Percentiles rank a stretch among this genome's conserved stretches.
These are phyloP conservation scores for Torymus auratus DNA, from an alignment of 2,888 invertebrate genomes.

Conservation along the genomic window DNA sequence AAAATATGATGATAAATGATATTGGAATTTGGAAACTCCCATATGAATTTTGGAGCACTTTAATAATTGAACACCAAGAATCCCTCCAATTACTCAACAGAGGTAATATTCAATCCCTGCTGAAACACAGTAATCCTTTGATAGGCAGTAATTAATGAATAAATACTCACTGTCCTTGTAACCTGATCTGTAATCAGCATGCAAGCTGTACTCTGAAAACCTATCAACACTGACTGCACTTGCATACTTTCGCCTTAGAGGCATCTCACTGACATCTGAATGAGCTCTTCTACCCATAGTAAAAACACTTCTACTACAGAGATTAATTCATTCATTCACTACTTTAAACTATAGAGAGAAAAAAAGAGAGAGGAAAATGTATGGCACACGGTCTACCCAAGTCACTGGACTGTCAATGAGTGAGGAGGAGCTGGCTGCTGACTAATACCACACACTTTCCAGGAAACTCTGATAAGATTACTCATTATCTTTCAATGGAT, in stretches of 20 bases:
- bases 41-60: too few relatives aligned
- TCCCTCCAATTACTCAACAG: not conserved
- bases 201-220: slow-evolving; percentile 69
- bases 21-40: too few relatives aligned
- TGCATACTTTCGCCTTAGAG: slow-evolving; percentile 63
- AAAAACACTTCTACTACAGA: slow-evolving; percentile 20
- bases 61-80: not conserved
- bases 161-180: slow-evolving; percentile 63
- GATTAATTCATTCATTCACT: slow-evolving; percentile 32
- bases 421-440: slow-evolving; percentile 32
- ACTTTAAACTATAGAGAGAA: too few relatives aligned
- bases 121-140: not conserved
- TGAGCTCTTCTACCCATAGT: slow-evolving; percentile 38
- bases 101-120: not conserved
- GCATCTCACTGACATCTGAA: slow-evolving; percentile 53
- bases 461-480: slow-evolving; percentile 58
- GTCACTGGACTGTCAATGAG: slow-evolving; percentile 29
- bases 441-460: slow-evolving; percentile 49
- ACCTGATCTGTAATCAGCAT: slow-evolving; percentile 61
- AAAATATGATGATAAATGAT: too few relatives aligned
- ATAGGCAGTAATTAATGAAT: slow-evolving; percentile 24
- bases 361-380: not conserved
- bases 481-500: slow-evolving; percentile 49
- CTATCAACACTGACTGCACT: slow-evolving; percentile 70
- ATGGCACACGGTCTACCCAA: not conserved